Base-by-base conservation (phyloP, 2,888 invertebrate genomes). In the Caenorhabditis panamensis region DNA sequence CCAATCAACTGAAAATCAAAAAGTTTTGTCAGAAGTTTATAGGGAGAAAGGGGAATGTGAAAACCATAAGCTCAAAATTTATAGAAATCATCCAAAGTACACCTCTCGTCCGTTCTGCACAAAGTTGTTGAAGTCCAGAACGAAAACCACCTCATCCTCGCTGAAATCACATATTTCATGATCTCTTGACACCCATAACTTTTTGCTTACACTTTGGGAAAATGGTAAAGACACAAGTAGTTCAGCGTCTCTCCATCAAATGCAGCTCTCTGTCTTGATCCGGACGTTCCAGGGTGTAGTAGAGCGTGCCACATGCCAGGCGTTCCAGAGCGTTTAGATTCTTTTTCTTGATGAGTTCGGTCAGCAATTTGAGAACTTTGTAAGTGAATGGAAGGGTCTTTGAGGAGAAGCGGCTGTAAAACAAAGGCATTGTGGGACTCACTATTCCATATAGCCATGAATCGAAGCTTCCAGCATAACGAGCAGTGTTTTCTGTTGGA, bases 221-320 rank as follows among this genome's bases (percentile, higher is more conserved):
- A 54, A 16, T 54, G 26, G 11, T 54, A 54, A 26, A 54, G 54
- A n/a, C 2, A 47, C 3, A 47, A 18, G 4, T 47, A 3, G 4
- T 20, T 18, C 3, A 47, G 2, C 47, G 47, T 18, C 3, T n/a
- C 1, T 47, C 18, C n/a, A 47, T 47, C 47, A 47, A 18, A 20
- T 47, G 20, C 18, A 67, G 36, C 44, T 41, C 22, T 54, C 56
- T 22, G 18, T 31, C 36, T 31, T 26, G 26, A 44, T 67, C 47
- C n/a, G 16, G 22, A 11, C 18, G 16, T 26, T 18, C 24, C 31
- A 54, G 36, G 20, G 44, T 41, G 44, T 41, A 67, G 31, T 56
- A 67, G 9, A 44, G 20, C 13, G 18, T 44, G 16, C 53, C 67
- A 26, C 26, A 18, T 28, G 18, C 18, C 16, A 56, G 44, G n/a